Evolutionary conservation across 2,113 vertebrate species (phyloP).

Genomic region (Chaetura pelagica): DNA sequence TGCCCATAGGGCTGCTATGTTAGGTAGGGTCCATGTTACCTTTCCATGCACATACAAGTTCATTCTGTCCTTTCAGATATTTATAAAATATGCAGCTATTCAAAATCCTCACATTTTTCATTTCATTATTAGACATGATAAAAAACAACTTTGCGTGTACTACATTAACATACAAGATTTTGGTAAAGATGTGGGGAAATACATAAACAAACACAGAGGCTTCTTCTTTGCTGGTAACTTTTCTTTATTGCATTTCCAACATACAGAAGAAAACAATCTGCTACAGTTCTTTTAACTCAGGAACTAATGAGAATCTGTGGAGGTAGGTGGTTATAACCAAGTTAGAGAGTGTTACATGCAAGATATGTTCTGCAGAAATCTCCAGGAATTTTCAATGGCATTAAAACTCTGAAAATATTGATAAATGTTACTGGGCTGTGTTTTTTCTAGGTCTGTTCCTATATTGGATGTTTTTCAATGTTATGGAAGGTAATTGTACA

Average conservation of each 20-base stretch:
- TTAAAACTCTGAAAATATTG: background rate
- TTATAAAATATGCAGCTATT: background rate
- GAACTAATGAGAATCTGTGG: background rate
- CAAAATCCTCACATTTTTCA: background rate
- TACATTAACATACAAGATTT: background rate
- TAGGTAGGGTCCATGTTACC: background rate
- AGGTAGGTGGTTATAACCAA: background rate
- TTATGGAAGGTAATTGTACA: background rate
- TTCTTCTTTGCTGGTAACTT: background rate
- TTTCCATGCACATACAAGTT: background rate
- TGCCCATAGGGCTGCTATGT: background rate
- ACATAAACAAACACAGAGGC: background rate
- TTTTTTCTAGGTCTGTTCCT: background rate
- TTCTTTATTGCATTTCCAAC: background rate
- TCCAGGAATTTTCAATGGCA: background rate
- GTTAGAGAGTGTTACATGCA: background rate
- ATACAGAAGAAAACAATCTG: background rate
- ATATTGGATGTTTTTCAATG: background rate
- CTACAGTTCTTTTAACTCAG: background rate
- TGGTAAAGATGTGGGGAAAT: background rate
- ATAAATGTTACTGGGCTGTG: background rate
- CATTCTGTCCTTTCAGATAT: background rate
- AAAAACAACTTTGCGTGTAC: background rate
- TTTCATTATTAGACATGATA: background rate
- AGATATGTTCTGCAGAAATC: background rate